Evolutionary conservation across 2,888 invertebrate genomes (phyloP), one percentile per base, ranked within the genome.

Genomic region (Sturmia bella): DNA sequence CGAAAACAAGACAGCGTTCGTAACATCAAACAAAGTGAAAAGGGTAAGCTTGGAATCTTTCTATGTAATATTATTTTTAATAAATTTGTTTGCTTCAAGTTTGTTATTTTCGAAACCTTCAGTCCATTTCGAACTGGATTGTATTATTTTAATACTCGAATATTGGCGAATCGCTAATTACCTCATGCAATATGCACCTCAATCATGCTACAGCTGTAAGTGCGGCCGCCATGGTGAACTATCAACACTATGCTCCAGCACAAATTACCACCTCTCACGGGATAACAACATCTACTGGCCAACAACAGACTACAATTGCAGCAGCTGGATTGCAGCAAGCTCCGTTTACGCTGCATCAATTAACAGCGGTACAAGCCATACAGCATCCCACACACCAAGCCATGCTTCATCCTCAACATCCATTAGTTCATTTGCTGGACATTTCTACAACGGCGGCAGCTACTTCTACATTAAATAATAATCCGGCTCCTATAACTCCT

Each of bases 361-460:
- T 89, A 74, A 89, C 89, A 48, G 89, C 89, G 13, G 89, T 89
- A 70, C 89, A 89, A 86, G 89, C 89, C 76, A 89, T 89, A 72
- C 89, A 89, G 76, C 89, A 89, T 85, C 89, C 89, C 81, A 89
- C 89, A 76, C 89, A 89, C 77, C 89, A 89, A 82, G 89, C 89
- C 13, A 89, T 89, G 88, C 80, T 89, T 75, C 89, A 89, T 85
- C 89, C 88, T 73, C 89, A 89, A 80, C 89, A 89, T 82, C 89
- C 89, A 59, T 84, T 89, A 79, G 89, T 89, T 59, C 89, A 89
- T 83, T 85, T 89, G 83, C 85, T 89, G 21, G 89, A 89, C 80
- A 89, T 89, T 24, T 88, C 88, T 61, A 87, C 88, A 68, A 88
- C 88, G 21, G 81, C 81, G 32, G 82, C 82, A 45, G 74, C 69